phyloP scores from a whole-genome alignment of 2,113 vertebrate species.

The Ramphastos sulfuratus region DNA sequence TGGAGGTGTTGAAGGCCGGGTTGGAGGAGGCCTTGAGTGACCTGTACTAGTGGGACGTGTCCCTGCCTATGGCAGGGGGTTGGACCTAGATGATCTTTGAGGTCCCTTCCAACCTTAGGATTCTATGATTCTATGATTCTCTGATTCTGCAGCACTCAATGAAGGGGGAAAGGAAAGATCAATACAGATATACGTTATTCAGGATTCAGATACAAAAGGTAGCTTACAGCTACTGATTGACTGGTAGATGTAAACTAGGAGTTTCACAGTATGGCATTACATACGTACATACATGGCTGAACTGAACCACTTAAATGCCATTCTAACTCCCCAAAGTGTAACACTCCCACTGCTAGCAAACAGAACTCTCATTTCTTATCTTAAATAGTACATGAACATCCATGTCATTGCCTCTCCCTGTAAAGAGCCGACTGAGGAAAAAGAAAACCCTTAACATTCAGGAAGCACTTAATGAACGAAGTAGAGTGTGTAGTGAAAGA shows the following conservation, averaged over 20 bases:
- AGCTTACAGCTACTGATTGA: not conserved
- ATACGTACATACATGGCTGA: not conserved
- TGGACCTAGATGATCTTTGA: too few species aligned
- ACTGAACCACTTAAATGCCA: not conserved
- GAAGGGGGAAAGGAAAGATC: not conserved
- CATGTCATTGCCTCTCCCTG: not conserved
- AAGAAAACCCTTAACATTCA: not conserved
- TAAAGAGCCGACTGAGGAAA: not conserved
- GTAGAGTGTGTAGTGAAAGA: fast-evolving
- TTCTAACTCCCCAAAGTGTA: not conserved
- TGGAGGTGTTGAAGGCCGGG: too few species aligned
- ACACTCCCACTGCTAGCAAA: not conserved
- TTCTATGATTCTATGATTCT: too few species aligned
- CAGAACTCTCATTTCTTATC: not conserved
- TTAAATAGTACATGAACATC: not conserved
- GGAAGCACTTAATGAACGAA: not conserved
- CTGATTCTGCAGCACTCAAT: not conserved
- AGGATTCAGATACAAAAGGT: not conserved
- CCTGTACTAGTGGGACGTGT: too few species aligned
- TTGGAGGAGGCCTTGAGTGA: too few species aligned
- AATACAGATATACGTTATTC: not conserved
- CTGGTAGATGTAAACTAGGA: not conserved
- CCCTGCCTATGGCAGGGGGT: too few species aligned
- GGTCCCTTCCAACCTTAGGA: too few species aligned
- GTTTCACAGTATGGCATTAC: not conserved